Conservation (phyloP, 2,888 invertebrate species). For the Hypolimnas misippus region DNA sequence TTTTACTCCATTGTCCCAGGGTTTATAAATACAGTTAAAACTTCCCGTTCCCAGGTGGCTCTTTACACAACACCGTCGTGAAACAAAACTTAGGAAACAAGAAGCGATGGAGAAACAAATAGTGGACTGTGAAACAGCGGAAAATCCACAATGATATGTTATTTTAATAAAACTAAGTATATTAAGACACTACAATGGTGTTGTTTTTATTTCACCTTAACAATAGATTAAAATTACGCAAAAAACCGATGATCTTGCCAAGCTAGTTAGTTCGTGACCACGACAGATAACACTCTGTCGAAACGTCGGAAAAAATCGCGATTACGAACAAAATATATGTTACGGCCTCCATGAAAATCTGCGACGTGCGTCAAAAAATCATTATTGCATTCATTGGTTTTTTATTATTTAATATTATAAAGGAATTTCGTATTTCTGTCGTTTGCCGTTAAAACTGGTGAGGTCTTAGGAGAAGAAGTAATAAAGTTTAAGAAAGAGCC, state of each 20-base stretch:
- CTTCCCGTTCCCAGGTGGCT: conserved; percentile 64
- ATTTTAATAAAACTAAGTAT: conserved; percentile 16
- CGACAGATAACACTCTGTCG: background rate
- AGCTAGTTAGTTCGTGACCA: background rate
- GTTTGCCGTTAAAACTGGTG: too few species aligned
- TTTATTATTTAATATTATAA: too few species aligned
- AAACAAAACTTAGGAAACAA: conserved; percentile 47
- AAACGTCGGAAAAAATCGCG: too few species aligned
- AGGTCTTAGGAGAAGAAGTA: too few species aligned
- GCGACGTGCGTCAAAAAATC: too few species aligned
- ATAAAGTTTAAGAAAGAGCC: too few species aligned
- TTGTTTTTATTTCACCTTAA: background rate
- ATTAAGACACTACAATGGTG: background rate
- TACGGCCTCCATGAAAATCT: too few species aligned
- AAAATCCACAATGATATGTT: conserved; percentile 23
- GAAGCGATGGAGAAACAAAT: conserved; percentile 33
- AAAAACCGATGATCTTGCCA: background rate
- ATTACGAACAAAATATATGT: too few species aligned
- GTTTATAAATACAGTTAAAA: conserved; percentile 37
- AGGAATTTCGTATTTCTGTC: too few species aligned
- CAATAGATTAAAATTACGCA: background rate
- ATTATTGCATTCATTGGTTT: too few species aligned
- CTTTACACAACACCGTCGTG: conserved; percentile 60
- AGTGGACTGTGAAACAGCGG: conserved; percentile 17
- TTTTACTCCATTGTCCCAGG: conserved; percentile 23